Conservation (phyloP, 2,888 invertebrate species). For the Neria commutata region DNA sequence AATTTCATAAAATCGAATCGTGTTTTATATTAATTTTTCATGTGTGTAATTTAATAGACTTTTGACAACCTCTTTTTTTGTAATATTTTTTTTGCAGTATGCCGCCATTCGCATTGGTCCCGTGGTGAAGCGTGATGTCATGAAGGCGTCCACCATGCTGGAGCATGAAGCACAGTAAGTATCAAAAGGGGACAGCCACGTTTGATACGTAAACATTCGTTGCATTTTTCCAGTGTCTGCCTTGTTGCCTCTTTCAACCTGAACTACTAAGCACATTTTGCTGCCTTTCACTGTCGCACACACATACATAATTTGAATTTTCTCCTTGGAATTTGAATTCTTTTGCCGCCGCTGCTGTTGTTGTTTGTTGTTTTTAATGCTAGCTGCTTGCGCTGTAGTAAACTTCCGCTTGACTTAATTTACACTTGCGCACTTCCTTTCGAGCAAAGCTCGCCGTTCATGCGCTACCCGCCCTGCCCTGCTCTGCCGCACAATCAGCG, state of each 20-base stretch:
- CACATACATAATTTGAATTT: neutral
- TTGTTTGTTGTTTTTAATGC: neutral
- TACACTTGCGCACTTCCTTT: neutral
- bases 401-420: neutral
- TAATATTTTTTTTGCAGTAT: conserved; percentile 71
- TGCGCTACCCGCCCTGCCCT: no score
- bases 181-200: conserved; percentile 16
- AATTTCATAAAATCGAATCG: no score
- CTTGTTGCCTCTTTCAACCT: no score
- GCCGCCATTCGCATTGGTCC: conserved; percentile 98
- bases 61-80: neutral
- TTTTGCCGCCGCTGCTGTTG: no score
- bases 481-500: no score
- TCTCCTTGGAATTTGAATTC: neutral
- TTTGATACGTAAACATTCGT: no score
- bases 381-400: neutral
- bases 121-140: conserved; percentile 98
- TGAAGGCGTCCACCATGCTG: conserved; percentile 99
- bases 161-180: conserved; percentile 95
- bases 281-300: neutral
- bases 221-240: neutral
- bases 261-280: no score
- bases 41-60: neutral
- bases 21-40: neutral
- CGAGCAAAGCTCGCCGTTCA: no score